These are phyloP conservation scores for Aphodius sticticus DNA, from an alignment of 2,888 invertebrate genomes.

Conservation along the genomic window DNA sequence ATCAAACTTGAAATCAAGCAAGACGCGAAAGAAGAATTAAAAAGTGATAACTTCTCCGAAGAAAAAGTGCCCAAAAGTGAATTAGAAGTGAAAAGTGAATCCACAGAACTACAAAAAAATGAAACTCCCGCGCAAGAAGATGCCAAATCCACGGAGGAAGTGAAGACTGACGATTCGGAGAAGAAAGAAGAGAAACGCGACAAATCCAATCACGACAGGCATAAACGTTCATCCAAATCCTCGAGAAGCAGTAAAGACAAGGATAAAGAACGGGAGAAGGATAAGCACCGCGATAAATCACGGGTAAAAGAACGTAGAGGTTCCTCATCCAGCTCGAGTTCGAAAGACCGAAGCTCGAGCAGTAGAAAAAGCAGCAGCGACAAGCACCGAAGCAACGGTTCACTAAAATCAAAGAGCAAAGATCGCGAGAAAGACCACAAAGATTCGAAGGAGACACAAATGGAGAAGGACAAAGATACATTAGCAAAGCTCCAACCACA, in stretches of 20 bases:
- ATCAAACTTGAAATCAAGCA: neutral
- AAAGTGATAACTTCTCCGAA: conserved; percentile 23
- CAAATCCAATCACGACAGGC: conserved; percentile 36
- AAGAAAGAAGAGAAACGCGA: conserved; percentile 40
- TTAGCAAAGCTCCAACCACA: conserved; percentile 72
- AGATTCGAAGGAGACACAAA: conserved; percentile 63
- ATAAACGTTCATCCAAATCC: conserved; percentile 43
- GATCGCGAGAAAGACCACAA: conserved; percentile 53
- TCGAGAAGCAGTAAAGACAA: conserved; percentile 53
- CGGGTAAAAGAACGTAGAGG: conserved; percentile 44
- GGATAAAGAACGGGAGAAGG: conserved; percentile 59
- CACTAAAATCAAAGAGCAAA: conserved; percentile 49
- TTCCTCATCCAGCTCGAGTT: conserved; percentile 30
- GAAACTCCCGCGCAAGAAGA: conserved; percentile 42
- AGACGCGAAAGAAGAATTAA: conserved; percentile 33
- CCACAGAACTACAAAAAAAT: conserved; percentile 47
- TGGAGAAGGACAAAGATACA: conserved; percentile 74
- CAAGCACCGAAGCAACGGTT: conserved; percentile 47
- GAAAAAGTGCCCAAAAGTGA: conserved; percentile 34
- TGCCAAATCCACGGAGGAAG: conserved; percentile 31
- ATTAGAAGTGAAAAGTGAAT: conserved; percentile 34
- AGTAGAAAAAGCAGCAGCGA: conserved; percentile 44
- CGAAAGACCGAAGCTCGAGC: conserved; percentile 38
- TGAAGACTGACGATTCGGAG: conserved; percentile 40
- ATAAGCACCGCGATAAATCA: conserved; percentile 44